Percentiles rank a stretch among this genome's conserved stretches.
These are phyloP conservation scores for Leptodirus hochenwartii DNA, from an alignment of 2,888 invertebrate genomes.

Conservation along the genomic window DNA sequence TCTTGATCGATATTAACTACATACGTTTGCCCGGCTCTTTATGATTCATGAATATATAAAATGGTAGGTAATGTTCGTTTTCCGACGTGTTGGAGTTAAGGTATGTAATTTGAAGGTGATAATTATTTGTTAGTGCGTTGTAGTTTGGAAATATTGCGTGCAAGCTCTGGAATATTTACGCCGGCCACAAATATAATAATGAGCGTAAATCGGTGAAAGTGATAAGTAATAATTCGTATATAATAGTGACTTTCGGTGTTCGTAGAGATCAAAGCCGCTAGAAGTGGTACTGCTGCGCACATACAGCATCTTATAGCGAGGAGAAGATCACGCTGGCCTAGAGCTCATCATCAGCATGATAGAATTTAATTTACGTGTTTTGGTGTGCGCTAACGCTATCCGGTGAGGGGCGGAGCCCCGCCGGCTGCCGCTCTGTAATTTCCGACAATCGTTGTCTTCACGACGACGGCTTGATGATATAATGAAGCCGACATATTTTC, in stretches of 20 bases:
- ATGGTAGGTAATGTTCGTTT: too few species aligned
- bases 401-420: constrained; percentile 18
- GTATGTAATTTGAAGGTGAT: too few species aligned
- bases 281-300: too few species aligned
- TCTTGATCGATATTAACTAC: too few species aligned
- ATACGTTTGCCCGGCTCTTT: too few species aligned
- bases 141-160: constrained; percentile 1
- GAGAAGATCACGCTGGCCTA: too few species aligned
- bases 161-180: not conserved
- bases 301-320: too few species aligned
- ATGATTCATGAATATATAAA: too few species aligned
- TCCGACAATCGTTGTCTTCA: constrained; percentile 29
- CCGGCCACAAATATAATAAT: constrained; percentile 12
- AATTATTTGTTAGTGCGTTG: too few species aligned
- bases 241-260: too few species aligned
- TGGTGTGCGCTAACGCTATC: constrained; percentile 19
- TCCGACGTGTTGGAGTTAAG: too few species aligned
- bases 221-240: constrained; percentile 24
- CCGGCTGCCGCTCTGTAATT: constrained; percentile 29
- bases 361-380: constrained; percentile 28
- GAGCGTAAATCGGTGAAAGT: constrained; percentile 21
- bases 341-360: constrained; percentile 14
- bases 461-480: constrained; percentile 30
- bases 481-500: constrained; percentile 29
- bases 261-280: too few species aligned